phyloP scores from a whole-genome alignment of 1,140 invertebrate species.

The Alviniconcha marisindica region DNA sequence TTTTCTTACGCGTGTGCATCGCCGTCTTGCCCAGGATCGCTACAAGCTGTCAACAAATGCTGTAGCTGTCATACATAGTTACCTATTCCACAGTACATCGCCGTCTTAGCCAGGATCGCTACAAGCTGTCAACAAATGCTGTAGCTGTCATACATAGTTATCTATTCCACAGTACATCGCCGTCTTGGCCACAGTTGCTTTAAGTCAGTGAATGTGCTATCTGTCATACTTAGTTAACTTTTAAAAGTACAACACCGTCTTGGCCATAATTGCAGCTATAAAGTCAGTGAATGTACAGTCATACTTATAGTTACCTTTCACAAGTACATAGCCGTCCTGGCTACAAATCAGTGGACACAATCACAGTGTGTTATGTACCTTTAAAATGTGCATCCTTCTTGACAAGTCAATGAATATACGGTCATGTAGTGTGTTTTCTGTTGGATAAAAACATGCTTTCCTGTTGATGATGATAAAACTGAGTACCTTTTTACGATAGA shows the following conservation, averaged over 20 bases:
- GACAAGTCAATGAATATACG: too few relatives aligned
- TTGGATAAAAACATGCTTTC: too few relatives aligned
- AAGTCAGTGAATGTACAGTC: too few relatives aligned
- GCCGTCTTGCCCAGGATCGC: conserved; percentile 97
- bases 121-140: conserved; percentile 76
- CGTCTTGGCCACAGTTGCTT: conserved; percentile 94
- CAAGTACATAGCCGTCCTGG: conserved; percentile 97
- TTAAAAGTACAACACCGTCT: conserved; percentile 98
- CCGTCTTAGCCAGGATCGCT: conserved; percentile 96
- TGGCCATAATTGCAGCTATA: conserved; percentile 94
- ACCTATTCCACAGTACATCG: conserved; percentile 98
- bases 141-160: too few relatives aligned
- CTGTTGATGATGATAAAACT: too few relatives aligned
- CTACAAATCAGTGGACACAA: conserved; percentile 79
- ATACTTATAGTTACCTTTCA: too few relatives aligned
- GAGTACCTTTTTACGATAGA: too few relatives aligned
- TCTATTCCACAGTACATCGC: conserved; percentile 99
- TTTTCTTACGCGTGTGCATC: conserved; percentile 99
- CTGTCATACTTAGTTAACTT: conserved; percentile 88
- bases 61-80: conserved; percentile 73
- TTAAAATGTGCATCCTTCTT: too few relatives aligned
- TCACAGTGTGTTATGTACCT: too few relatives aligned
- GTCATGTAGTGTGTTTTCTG: too few relatives aligned
- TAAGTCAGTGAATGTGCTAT: conserved; percentile 66
- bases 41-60: conserved; percentile 60